These are phyloP conservation scores for Nebria ingens DNA, from an alignment of 1,140 invertebrate genomes.

Conservation along the genomic window DNA sequence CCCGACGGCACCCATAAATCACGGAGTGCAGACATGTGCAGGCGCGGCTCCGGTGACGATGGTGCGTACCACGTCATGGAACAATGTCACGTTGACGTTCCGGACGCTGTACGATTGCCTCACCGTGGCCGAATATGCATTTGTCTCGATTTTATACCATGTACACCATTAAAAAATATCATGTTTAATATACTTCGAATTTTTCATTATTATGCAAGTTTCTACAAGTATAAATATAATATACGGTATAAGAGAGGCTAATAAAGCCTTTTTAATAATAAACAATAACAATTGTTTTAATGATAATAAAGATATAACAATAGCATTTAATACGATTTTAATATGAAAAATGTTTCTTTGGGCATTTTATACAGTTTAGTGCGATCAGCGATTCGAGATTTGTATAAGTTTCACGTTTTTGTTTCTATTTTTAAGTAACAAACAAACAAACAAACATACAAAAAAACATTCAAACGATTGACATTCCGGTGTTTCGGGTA, in stretches of 20 bases:
- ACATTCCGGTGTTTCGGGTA: background rate
- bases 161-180: constrained; percentile 31
- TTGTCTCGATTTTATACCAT: constrained; percentile 29
- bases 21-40: background rate
- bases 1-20: constrained; percentile 2
- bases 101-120: background rate
- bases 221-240: constrained; percentile 20
- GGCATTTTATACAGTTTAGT: constrained; percentile 23
- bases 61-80: background rate
- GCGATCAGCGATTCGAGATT: background rate
- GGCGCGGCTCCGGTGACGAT: background rate
- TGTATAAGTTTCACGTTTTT: constrained; percentile 12
- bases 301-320: constrained; percentile 27
- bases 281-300: constrained; percentile 29
- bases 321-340: constrained; percentile 31
- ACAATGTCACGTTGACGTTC: background rate
- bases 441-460: background rate
- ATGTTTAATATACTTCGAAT: constrained; percentile 32
- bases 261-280: constrained; percentile 23
- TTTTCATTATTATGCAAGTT: constrained; percentile 28
- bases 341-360: constrained; percentile 28
- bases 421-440: constrained; percentile 11
- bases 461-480: background rate
- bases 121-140: constrained; percentile 17
- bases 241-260: constrained; percentile 19